Evolutionary conservation across 2,797 vertebrate species (phyloP).

Genomic region (Basileuterus tristriatus): DNA sequence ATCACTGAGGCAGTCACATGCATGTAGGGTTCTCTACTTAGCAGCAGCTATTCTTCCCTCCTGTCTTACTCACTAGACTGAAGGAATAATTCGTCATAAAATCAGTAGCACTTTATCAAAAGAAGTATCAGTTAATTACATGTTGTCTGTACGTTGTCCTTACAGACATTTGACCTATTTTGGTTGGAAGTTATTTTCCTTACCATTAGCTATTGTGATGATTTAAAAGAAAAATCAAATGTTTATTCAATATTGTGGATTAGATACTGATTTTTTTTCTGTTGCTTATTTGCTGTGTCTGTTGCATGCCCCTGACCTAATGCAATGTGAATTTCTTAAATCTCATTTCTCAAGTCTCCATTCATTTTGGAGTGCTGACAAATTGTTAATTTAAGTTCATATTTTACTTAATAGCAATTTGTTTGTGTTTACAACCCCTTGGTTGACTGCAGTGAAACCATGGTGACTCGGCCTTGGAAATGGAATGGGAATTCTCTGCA

Average conservation of each 20-base stretch:
- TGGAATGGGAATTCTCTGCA: fast-evolving
- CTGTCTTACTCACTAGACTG: neutral
- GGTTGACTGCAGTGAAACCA: neutral
- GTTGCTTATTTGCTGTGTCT: neutral
- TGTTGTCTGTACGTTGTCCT: neutral
- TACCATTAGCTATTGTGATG: neutral
- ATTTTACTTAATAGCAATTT: neutral
- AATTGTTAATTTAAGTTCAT: neutral
- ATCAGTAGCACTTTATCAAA: neutral
- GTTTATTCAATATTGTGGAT: neutral
- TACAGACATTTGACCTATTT: neutral
- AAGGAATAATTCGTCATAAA: neutral
- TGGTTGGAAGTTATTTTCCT: neutral
- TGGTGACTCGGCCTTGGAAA: neutral
- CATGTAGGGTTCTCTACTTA: neutral
- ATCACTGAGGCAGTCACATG: neutral
- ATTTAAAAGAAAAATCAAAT: neutral
- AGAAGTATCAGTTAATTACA: neutral
- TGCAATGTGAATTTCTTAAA: neutral
- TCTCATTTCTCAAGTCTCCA: neutral
- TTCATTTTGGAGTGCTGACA: neutral
- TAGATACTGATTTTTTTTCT: neutral
- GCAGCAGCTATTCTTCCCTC: neutral
- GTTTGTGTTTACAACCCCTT: neutral
- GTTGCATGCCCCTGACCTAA: neutral